A percentile compares a stretch with the other conserved stretches of the same genome.
These are phyloP conservation scores for Merops nubicus DNA, from an alignment of 2,113 vertebrate species.

Conservation along the genomic window DNA sequence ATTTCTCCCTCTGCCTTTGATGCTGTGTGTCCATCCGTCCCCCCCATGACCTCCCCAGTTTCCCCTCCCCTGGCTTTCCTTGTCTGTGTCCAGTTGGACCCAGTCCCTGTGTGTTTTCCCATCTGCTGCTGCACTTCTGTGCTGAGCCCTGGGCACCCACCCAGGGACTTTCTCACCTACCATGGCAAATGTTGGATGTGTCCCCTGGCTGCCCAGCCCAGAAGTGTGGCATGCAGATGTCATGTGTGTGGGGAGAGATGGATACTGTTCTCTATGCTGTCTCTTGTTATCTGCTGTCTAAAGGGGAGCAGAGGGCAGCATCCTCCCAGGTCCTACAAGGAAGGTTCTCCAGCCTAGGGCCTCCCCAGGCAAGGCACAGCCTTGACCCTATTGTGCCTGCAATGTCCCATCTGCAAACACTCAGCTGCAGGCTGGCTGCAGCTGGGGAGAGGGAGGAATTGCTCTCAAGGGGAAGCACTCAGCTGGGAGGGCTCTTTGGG, in stretches of 20 bases:
- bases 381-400: neutral
- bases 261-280: neutral
- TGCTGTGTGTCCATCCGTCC: neutral
- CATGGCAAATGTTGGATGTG: neutral
- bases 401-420: neutral
- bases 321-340: neutral
- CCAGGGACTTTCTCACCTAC: neutral
- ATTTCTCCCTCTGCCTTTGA: constrained; percentile 46
- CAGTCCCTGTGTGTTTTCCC: fast-evolving
- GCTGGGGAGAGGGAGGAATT: neutral
- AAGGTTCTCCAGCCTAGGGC: neutral
- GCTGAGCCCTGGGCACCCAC: fast-evolving
- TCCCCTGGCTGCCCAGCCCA: neutral
- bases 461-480: neutral
- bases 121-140: neutral
- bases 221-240: neutral
- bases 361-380: neutral
- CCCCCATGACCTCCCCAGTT: neutral
- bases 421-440: neutral
- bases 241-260: neutral
- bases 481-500: neutral
- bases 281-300: neutral
- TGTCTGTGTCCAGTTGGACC: neutral
- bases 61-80: neutral
- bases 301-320: neutral